These are phyloP conservation scores for Malurus elegans DNA, from an alignment of 2,113 vertebrate species.

Conservation along the genomic window DNA sequence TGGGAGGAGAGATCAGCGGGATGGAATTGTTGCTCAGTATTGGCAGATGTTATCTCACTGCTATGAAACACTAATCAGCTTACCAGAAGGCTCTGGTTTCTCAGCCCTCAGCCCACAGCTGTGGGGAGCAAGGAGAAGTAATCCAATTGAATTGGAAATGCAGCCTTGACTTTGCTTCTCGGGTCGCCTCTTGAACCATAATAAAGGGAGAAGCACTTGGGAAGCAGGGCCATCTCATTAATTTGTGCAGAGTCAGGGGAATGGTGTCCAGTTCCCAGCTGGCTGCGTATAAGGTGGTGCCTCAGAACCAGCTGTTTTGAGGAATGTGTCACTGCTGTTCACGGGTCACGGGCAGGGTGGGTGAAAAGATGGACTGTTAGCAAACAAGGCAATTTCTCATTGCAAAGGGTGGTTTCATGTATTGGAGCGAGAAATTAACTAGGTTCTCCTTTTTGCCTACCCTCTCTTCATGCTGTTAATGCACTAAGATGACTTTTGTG, in stretches of 20 bases:
- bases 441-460: neutral
- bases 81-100: slow-evolving; percentile 57
- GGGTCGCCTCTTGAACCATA: neutral
- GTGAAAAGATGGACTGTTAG: neutral
- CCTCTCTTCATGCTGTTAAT: neutral
- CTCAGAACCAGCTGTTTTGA: neutral
- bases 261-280: neutral
- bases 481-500: neutral
- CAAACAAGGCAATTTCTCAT: neutral
- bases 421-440: neutral
- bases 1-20: neutral
- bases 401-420: neutral
- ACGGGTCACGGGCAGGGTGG: neutral
- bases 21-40: slow-evolving; percentile 46
- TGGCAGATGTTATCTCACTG: slow-evolving; percentile 49
- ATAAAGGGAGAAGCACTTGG: slow-evolving; percentile 3
- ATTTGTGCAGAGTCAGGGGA: neutral
- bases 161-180: neutral
- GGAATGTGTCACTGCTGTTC: neutral
- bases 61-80: slow-evolving; percentile 41
- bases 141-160: slow-evolving; percentile 57
- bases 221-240: neutral
- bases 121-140: neutral
- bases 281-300: accelerated
- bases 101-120: neutral